Conservation (phyloP, 1,140 invertebrate genomes). For the Drosophila navojoa region DNA sequence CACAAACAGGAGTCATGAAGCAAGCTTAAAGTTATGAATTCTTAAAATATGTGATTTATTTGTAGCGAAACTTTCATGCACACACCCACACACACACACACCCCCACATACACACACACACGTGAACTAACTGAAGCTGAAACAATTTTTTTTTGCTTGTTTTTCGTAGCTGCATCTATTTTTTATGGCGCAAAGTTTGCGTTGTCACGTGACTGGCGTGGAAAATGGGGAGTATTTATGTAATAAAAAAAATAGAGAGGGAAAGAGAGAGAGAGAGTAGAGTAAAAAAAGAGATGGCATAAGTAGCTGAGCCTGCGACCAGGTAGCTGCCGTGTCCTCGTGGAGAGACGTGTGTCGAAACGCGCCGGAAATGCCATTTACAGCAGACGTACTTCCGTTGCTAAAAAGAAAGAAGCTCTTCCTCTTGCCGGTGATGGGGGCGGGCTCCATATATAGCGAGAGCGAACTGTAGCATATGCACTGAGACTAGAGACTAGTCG, state of each 20-base stretch:
- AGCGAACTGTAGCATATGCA: conserved; percentile 51
- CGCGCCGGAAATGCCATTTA: conserved; percentile 69
- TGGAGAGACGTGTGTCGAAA: conserved; percentile 27
- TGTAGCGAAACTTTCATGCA: conserved; percentile 55
- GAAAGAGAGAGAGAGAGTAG: not conserved
- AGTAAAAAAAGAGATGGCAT: not conserved
- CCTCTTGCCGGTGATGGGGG: no score
- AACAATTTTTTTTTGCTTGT: conserved; percentile 11
- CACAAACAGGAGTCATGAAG: conserved; percentile 75
- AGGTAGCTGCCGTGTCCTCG: conserved; percentile 40
- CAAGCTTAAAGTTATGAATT: conserved; percentile 82
- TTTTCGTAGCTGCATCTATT: conserved; percentile 51
- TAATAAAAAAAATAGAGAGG: conserved; percentile 33
- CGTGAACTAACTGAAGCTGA: not conserved
- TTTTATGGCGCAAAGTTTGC: conserved; percentile 49
- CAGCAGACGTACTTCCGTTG: conserved; percentile 40
- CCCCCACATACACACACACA: conserved; percentile 13
- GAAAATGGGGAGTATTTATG: conserved; percentile 58
- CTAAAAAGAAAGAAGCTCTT: not conserved
- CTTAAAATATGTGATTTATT: conserved; percentile 79
- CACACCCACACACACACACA: not conserved
- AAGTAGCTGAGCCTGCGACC: conserved; percentile 32
- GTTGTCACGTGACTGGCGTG: conserved; percentile 67
- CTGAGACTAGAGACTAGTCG: conserved; percentile 14
- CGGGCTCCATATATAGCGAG: no score